phyloP scores from a whole-genome alignment of 1,140 invertebrate genomes.

The Ericerus pela region DNA sequence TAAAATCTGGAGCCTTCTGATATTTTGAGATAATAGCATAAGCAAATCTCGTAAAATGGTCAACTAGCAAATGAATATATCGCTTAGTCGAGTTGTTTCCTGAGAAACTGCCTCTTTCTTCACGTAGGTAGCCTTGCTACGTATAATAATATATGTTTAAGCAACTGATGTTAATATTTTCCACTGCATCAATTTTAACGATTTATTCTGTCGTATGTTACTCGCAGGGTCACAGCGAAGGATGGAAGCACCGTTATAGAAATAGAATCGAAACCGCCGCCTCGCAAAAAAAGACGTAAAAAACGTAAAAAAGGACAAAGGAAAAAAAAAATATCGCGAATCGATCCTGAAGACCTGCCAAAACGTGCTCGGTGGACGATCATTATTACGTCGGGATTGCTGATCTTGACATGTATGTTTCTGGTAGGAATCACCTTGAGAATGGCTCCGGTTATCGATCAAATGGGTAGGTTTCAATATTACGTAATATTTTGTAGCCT shows the following conservation, averaged over 20 bases:
- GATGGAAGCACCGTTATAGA: background rate
- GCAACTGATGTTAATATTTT: no score
- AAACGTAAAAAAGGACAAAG: background rate
- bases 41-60: no score
- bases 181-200: no score
- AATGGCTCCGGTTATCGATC: slow-evolving; percentile 81
- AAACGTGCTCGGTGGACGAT: slow-evolving; percentile 72
- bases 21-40: no score
- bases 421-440: slow-evolving; percentile 73
- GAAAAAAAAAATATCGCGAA: background rate
- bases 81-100: no score
- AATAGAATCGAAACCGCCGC: background rate
- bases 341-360: slow-evolving; percentile 56
- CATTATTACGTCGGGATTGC: slow-evolving; percentile 66
- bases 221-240: background rate
- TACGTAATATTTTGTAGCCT: no score
- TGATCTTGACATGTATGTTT: slow-evolving; percentile 69
- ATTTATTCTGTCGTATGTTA: background rate
- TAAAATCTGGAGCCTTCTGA: no score
- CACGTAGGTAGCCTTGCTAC: no score
- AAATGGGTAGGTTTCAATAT: slow-evolving; percentile 62
- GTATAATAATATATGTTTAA: no score
- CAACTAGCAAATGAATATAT: no score
- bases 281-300: background rate
- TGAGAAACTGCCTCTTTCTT: no score